These are phyloP conservation scores for Gerris lacustris DNA, from an alignment of 2,888 invertebrate species.

Conservation along the genomic window DNA sequence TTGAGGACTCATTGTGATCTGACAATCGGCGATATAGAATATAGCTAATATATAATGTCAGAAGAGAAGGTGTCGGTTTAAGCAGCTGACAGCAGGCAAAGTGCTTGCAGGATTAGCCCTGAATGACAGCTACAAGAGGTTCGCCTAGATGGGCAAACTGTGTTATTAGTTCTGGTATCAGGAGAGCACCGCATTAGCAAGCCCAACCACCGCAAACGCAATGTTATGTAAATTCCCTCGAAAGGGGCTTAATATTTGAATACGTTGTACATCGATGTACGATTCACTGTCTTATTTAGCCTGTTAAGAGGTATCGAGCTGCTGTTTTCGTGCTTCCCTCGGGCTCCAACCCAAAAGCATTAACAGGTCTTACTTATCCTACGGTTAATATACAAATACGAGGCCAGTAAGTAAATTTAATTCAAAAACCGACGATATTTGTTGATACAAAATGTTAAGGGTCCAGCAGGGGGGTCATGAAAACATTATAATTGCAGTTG, in stretches of 20 bases:
- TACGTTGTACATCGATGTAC: background rate
- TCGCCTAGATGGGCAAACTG: background rate
- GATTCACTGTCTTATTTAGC: background rate
- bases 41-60: background rate
- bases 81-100: background rate
- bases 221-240: background rate
- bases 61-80: background rate
- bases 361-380: no score
- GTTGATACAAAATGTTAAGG: no score
- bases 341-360: no score
- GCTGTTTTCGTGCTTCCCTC: no score
- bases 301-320: no score
- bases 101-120: background rate
- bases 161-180: background rate
- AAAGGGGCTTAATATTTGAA: background rate
- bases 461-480: no score
- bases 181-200: no score
- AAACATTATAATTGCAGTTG: no score
- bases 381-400: no score
- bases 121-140: background rate
- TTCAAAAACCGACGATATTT: no score
- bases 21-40: background rate
- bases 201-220: background rate
- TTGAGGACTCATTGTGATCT: no score
- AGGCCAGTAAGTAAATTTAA: no score